Conservation (phyloP, 2,888 invertebrate species). For the Nemotelus nigrinus region DNA sequence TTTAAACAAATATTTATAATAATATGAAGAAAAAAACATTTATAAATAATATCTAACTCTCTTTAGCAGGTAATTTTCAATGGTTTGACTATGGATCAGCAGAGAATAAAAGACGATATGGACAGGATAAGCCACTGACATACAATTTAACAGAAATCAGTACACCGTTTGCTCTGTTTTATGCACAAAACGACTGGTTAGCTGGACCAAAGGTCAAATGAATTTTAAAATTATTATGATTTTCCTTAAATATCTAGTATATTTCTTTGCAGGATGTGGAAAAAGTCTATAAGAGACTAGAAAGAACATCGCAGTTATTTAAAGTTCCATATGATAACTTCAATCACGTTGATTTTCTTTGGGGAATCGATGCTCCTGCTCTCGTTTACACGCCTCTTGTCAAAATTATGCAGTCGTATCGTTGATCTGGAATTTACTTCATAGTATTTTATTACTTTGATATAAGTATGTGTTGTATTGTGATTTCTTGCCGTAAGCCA, state of each 20-base stretch:
- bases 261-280: constrained; percentile 47
- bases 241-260: background rate
- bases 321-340: constrained; percentile 72
- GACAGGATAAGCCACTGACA: constrained; percentile 66
- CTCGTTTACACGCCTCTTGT: constrained; percentile 70
- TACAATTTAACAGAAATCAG: constrained; percentile 67
- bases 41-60: constrained; percentile 2
- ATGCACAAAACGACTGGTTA: constrained; percentile 78
- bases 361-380: constrained; percentile 71
- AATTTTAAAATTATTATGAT: constrained; percentile 5
- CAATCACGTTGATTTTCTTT: constrained; percentile 79
- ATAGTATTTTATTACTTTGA: background rate
- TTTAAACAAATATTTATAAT: background rate
- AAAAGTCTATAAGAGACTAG: constrained; percentile 43
- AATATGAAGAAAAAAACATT: background rate
- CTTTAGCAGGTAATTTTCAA: constrained; percentile 64
- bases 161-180: constrained; percentile 69
- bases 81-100: constrained; percentile 70
- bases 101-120: constrained; percentile 67
- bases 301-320: constrained; percentile 14
- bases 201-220: constrained; percentile 68
- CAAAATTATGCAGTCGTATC: constrained; percentile 52
- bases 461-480: constrained; percentile 1
- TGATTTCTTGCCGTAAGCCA: constrained; percentile 30
- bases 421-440: background rate